These are phyloP conservation scores for Drosophila eohydei DNA, from an alignment of 2,888 invertebrate genomes.

Conservation along the genomic window DNA sequence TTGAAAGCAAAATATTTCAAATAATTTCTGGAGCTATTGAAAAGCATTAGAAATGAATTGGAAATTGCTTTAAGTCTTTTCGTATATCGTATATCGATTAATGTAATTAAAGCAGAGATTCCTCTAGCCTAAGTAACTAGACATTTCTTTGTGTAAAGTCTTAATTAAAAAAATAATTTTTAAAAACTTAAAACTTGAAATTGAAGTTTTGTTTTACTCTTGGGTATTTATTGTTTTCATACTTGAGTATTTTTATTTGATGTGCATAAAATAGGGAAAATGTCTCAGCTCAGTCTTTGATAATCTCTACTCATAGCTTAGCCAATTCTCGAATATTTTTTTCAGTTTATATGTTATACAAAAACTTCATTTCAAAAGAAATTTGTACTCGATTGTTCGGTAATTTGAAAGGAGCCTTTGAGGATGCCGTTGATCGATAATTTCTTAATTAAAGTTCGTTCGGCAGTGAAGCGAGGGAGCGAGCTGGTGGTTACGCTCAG, in stretches of 20 bases:
- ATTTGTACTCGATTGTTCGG: background rate
- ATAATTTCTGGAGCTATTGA: no score
- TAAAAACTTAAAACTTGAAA: no score
- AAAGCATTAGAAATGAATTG: no score
- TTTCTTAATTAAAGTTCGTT: conserved; percentile 3
- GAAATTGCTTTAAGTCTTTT: no score
- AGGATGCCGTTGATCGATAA: background rate
- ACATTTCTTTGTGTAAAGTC: no score
- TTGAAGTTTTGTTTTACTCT: no score
- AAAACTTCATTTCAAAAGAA: background rate
- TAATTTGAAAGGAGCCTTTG: background rate
- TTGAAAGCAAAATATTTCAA: no score
- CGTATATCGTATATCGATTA: no score
- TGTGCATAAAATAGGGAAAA: background rate
- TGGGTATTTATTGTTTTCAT: background rate
- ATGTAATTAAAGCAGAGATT: no score
- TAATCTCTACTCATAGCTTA: no score
- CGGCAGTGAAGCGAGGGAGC: background rate
- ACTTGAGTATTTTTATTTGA: background rate
- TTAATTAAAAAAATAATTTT: no score
- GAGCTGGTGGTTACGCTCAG: background rate
- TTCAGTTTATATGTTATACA: background rate
- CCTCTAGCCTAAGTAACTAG: no score
- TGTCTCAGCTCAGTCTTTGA: background rate
- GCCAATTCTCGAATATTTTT: background rate